These are phyloP conservation scores for Lamellibrachia columna DNA, from an alignment of 2,888 invertebrate genomes.

Conservation along the genomic window DNA sequence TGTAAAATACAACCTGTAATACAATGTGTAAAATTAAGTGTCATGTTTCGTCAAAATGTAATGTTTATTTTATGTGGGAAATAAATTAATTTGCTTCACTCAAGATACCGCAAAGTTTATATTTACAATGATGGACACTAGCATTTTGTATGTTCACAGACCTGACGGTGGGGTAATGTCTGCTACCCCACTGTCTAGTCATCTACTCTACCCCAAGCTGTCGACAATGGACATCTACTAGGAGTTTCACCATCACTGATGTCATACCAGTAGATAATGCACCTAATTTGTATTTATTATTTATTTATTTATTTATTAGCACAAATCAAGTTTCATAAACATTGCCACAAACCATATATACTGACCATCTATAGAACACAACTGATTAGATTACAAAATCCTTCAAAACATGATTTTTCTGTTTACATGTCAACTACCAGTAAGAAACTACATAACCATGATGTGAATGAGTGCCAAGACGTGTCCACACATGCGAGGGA, in stretches of 20 bases:
- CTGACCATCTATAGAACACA: background rate
- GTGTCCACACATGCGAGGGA: background rate
- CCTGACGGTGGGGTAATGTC: background rate
- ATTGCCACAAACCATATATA: background rate
- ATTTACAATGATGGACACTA: too few species aligned
- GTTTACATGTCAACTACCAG: background rate
- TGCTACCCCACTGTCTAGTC: background rate
- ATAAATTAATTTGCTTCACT: too few species aligned
- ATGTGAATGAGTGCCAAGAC: background rate
- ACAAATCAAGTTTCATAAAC: background rate
- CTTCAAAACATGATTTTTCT: background rate
- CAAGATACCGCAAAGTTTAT: too few species aligned
- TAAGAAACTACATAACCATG: background rate
- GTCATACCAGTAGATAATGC: conserved; percentile 2
- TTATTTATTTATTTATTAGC: background rate
- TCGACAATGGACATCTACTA: background rate
- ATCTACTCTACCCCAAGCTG: background rate
- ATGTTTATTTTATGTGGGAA: too few species aligned
- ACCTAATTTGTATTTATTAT: background rate
- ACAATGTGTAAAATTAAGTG: too few species aligned
- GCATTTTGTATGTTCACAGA: background rate
- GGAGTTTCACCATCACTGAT: background rate
- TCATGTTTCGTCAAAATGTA: too few species aligned
- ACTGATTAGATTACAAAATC: background rate
- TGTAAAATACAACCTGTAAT: too few species aligned